Conservation (phyloP, 2,797 vertebrate species). For the Telmatherina bonti region DNA sequence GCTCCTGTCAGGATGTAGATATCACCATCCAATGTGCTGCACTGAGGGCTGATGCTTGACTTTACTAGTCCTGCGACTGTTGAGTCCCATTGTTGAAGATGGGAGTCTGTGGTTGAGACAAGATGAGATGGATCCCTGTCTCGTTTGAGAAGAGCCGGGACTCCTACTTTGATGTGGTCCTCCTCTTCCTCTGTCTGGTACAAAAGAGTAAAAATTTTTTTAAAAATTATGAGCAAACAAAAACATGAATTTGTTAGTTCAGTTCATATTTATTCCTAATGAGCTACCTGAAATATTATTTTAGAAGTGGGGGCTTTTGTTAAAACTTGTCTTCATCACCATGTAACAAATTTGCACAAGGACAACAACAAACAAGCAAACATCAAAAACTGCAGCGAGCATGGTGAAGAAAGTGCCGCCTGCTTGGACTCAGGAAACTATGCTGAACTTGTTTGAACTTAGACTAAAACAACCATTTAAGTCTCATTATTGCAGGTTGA, state of each 20-base stretch:
- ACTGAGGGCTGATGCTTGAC: conserved; percentile 65
- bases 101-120: conserved; percentile 45
- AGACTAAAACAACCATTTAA: background rate
- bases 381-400: background rate
- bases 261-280: background rate
- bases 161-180: conserved; percentile 39
- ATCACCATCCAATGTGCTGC: conserved; percentile 67
- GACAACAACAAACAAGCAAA: background rate
- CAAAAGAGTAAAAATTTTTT: conserved; percentile 16
- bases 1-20: conserved; percentile 81
- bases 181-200: conserved; percentile 55
- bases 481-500: background rate
- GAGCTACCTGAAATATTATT: background rate
- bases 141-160: conserved; percentile 73
- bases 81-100: conserved; percentile 75
- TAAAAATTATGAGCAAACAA: background rate
- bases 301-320: background rate
- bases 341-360: background rate
- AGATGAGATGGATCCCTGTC: conserved; percentile 7
- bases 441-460: background rate
- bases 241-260: background rate
- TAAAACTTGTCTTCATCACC: background rate
- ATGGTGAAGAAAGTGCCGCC: background rate
- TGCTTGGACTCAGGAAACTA: background rate
- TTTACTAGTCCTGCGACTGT: conserved; percentile 69